Base-by-base conservation (phyloP, 2,113 vertebrate species). In the Ophthalmolycus amberensis region DNA sequence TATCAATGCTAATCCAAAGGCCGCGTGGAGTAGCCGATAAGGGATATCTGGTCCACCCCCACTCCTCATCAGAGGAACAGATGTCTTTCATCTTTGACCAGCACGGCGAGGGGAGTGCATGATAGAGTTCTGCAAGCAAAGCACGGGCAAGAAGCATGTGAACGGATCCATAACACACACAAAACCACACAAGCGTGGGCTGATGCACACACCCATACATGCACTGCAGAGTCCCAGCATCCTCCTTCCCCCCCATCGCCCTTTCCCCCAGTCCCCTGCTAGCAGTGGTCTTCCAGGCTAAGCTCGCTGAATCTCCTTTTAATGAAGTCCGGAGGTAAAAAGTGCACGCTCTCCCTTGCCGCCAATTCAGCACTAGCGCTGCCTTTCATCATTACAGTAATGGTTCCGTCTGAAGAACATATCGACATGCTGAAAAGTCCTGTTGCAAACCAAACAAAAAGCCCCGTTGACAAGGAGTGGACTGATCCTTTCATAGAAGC, bases 251-350 rank as follows among this genome's bases (percentile, higher is more conserved):
- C 73, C 73, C 50, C 32, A 32, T 34, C 46, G 1, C 68, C 67
- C 74, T 75, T 68, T 72, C 42, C 38, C 11, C 54, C 68, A 42
- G 14, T 38, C 54, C 56, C 62, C 40, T 37, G 50, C 59, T 77
- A 82, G 80, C 75, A 60, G 70, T 9, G 85, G 78, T 81, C 87
- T 90, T 87, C 58, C 37, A 62, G 77, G 74, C 86, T 91, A 87
- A 90, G 85, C 84, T 66, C 42, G 0, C 70, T 85, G 90, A 92
- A 93, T 92, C 85, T 93, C 68, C 72, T 88, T 92, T 91, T 93
- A 94, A 94, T 93, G 90, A 94, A 91, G 89, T 90, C 73, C 10
- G 1, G 74, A 71, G 80, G 80, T 81, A 85, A 89, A 86, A 83
- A 87, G 85, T 82, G 85, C 85, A 90, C 77, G 78, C 48, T 79